phyloP scores from a whole-genome alignment of 2,888 invertebrate species.

The Amblyteles armatorius region DNA sequence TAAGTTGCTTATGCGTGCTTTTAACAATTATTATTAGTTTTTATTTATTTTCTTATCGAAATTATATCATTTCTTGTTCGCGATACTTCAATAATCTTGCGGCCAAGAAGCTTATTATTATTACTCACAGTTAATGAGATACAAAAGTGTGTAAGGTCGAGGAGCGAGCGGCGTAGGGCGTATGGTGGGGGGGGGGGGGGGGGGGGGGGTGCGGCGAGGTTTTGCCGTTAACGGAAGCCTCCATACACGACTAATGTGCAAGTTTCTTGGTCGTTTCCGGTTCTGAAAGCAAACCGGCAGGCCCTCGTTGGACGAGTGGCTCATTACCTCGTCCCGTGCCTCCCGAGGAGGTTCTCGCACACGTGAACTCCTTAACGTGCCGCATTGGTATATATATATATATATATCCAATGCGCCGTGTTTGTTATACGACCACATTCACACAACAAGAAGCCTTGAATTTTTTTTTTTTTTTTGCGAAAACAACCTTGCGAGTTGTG shows the following conservation, averaged over 20 bases:
- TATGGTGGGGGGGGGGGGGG: neutral
- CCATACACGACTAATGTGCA: slow-evolving; percentile 58
- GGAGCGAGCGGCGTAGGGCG: neutral
- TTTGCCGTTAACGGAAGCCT: slow-evolving; percentile 57
- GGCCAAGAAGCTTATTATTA: slow-evolving; percentile 21
- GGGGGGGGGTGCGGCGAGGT: slow-evolving; percentile 33
- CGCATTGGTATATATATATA: neutral
- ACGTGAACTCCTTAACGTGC: slow-evolving; percentile 38
- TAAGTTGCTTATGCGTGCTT: too few species aligned
- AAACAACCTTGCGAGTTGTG: neutral
- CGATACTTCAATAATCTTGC: neutral
- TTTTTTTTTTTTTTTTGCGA: neutral
- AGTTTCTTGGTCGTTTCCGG: slow-evolving; percentile 61
- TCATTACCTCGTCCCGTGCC: slow-evolving; percentile 53
- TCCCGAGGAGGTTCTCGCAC: slow-evolving; percentile 28
- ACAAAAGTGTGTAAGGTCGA: slow-evolving; percentile 24
- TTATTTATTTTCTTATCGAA: neutral
- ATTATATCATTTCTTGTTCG: neutral
- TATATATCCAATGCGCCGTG: neutral
- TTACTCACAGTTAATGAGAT: slow-evolving; percentile 40
- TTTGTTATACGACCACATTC: slow-evolving; percentile 11
- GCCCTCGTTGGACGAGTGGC: slow-evolving; percentile 55
- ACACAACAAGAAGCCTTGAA: neutral
- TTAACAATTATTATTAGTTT: neutral
- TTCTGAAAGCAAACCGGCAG: slow-evolving; percentile 57